Evolutionary conservation across 2,888 invertebrate species (phyloP).

Genomic region (Liopterus haemorrhoidalis): DNA sequence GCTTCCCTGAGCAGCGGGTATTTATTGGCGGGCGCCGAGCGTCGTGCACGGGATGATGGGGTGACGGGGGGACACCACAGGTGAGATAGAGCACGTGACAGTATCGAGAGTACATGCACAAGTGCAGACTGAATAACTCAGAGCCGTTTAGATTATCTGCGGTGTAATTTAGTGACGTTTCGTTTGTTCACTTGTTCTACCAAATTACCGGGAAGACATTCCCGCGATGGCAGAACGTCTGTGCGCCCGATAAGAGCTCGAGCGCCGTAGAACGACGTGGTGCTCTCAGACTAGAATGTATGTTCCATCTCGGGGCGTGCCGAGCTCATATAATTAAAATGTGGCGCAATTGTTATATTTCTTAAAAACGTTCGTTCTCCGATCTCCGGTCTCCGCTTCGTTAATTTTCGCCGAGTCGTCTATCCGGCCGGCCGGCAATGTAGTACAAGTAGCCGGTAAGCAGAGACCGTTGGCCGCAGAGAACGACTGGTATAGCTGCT

Average conservation of each 20-base stretch:
- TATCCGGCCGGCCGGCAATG: not conserved
- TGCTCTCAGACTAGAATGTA: no score
- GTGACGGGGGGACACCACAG: slow-evolving; percentile 21
- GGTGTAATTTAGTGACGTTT: slow-evolving; percentile 37
- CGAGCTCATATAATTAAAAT: no score
- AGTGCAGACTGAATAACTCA: slow-evolving; percentile 43
- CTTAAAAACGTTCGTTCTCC: no score
- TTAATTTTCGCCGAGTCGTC: no score
- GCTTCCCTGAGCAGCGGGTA: slow-evolving; percentile 4
- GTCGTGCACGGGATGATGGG: slow-evolving; percentile 26
- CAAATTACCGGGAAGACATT: slow-evolving; percentile 44
- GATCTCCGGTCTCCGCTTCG: no score
- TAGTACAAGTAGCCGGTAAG: slow-evolving; percentile 5
- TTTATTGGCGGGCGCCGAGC: slow-evolving; percentile 16
- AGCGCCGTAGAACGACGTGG: no score
- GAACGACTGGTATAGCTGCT: slow-evolving; percentile 40
- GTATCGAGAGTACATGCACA: slow-evolving; percentile 34
- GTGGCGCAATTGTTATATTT: no score
- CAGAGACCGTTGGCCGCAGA: slow-evolving; percentile 13
- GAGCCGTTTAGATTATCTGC: slow-evolving; percentile 43
- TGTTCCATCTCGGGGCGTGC: no score
- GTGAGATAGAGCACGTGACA: slow-evolving; percentile 26
- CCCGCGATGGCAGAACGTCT: no score
- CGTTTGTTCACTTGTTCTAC: slow-evolving; percentile 45
- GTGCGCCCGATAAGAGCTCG: no score